A percentile compares a stretch with the other conserved stretches of the same genome.
Conservation (phyloP, 2,888 invertebrate genomes). For the Elmis aenea region DNA sequence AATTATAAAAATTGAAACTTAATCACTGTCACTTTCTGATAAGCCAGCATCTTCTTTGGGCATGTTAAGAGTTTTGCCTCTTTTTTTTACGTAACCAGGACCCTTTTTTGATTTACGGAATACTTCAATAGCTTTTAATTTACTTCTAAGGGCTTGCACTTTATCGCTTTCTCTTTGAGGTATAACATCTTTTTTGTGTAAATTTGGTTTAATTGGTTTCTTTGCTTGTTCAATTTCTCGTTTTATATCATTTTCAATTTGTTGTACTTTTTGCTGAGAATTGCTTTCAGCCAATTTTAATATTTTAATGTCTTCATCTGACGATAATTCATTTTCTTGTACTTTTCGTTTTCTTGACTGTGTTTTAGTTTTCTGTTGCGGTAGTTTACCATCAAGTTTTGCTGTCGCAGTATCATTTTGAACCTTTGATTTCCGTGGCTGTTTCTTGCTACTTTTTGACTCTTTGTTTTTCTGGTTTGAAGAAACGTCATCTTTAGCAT, state of each 20-base stretch:
- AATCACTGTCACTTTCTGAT: constrained; percentile 62
- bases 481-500: constrained; percentile 5
- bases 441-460: too few relatives aligned
- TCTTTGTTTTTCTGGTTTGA: too few relatives aligned
- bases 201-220: constrained; percentile 22
- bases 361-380: too few relatives aligned
- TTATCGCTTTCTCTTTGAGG: constrained; percentile 70
- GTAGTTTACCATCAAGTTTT: too few relatives aligned
- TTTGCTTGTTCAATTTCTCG: constrained; percentile 15
- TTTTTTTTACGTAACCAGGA: constrained; percentile 50
- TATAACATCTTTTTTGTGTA: constrained; percentile 55
- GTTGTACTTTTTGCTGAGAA: constrained; percentile 33
- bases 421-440: too few relatives aligned
- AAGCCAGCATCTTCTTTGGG: constrained; percentile 60
- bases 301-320: constrained; percentile 14
- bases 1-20: too few relatives aligned
- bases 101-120: constrained; percentile 63
- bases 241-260: constrained; percentile 27
- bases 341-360: constrained; percentile 5
- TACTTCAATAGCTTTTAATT: constrained; percentile 69
- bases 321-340: constrained; percentile 10
- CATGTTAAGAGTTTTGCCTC: constrained; percentile 43
- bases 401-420: constrained; percentile 3
- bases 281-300: constrained; percentile 4
- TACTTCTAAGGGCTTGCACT: constrained; percentile 59